Percentiles rank a stretch among this genome's conserved stretches.
Evolutionary conservation across 2,888 invertebrate species (phyloP).

Genomic region (Eurytoma adleriae): DNA sequence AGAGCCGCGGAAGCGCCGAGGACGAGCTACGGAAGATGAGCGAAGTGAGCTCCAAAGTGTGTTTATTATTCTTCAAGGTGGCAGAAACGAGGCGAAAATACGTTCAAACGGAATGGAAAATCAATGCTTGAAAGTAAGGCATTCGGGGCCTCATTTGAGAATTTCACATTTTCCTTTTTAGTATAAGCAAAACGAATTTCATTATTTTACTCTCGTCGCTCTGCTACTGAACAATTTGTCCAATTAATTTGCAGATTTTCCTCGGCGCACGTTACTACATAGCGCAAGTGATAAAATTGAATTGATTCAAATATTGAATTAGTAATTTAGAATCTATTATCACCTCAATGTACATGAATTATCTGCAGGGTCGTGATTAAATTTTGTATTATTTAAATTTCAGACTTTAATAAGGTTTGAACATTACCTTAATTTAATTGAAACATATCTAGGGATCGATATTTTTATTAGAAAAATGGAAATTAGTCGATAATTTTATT

Average conservation of each 20-base stretch:
- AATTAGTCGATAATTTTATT: too few species aligned
- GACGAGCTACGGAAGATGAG: background rate
- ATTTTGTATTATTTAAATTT: too few species aligned
- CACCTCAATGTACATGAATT: too few species aligned
- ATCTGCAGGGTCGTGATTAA: too few species aligned
- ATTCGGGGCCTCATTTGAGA: conserved; percentile 18
- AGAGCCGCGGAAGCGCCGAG: background rate
- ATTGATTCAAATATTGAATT: conserved; percentile 25
- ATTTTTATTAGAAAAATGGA: too few species aligned
- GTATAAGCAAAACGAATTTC: conserved; percentile 26
- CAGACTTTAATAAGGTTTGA: too few species aligned
- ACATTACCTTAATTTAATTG: too few species aligned
- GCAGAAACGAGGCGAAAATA: background rate
- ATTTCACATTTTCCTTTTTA: conserved; percentile 26
- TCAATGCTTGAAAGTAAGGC: background rate
- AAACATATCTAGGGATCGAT: too few species aligned
- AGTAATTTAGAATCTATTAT: background rate
- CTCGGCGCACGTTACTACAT: background rate
- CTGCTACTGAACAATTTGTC: conserved; percentile 18
- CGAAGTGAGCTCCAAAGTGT: background rate
- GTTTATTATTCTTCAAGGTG: conserved; percentile 21
- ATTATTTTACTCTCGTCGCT: conserved; percentile 8
- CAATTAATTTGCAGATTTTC: conserved; percentile 39
- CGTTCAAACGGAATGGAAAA: conserved; percentile 30
- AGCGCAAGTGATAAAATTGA: background rate